These are phyloP conservation scores for Ailurus styani DNA, from an alignment of 2,113 vertebrate species.

Conservation along the genomic window DNA sequence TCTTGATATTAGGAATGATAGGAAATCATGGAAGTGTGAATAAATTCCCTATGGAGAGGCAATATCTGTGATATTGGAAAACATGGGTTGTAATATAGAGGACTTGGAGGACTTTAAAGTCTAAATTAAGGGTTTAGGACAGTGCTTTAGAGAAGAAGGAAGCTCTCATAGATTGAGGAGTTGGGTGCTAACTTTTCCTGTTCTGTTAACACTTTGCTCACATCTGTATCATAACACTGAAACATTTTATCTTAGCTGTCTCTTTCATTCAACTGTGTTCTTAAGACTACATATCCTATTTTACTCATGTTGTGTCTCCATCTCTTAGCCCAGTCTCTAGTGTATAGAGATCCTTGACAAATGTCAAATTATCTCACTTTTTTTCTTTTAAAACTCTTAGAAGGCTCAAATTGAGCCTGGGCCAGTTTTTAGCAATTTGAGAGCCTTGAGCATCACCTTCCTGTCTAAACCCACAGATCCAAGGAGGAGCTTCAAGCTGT, in stretches of 20 bases:
- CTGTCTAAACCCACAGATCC: neutral
- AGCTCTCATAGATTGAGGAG: neutral
- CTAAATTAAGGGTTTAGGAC: neutral
- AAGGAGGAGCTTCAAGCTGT: neutral
- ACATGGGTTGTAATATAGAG: neutral
- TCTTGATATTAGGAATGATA: neutral
- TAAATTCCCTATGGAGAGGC: neutral
- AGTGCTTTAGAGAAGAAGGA: conserved; percentile 19
- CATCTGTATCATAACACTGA: neutral
- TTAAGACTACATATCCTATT: neutral
- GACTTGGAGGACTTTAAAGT: neutral
- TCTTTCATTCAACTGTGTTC: neutral
- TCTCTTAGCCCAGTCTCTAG: neutral
- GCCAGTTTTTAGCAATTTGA: neutral
- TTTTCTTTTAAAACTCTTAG: neutral
- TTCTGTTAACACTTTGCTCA: neutral
- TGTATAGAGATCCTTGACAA: neutral
- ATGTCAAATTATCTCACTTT: neutral
- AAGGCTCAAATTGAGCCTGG: neutral
- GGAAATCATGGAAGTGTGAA: neutral
- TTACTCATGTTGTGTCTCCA: neutral
- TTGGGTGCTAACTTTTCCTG: neutral
- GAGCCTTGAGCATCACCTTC: neutral
- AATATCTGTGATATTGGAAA: neutral
- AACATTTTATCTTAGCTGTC: neutral